Evolutionary conservation across 2,888 invertebrate genomes (phyloP).

Genomic region (Heliconius ismenius): DNA sequence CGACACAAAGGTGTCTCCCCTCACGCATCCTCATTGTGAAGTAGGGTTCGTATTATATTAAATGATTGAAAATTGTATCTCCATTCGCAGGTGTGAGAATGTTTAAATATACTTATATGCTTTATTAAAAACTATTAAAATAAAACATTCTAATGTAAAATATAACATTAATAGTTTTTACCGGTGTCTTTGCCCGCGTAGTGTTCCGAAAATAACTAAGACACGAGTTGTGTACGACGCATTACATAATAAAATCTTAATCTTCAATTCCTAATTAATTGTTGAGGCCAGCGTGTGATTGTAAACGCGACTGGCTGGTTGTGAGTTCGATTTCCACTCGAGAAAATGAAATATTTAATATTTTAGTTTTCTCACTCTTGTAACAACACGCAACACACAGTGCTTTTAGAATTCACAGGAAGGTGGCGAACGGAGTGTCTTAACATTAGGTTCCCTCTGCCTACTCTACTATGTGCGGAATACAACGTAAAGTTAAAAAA

Average conservation of each 20-base stretch:
- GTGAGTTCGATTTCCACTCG: too few species aligned
- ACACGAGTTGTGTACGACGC: too few species aligned
- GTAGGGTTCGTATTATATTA: not conserved
- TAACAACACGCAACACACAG: too few species aligned
- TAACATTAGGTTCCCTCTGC: not conserved
- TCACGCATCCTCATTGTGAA: constrained; percentile 12
- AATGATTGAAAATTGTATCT: not conserved
- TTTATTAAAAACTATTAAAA: not conserved
- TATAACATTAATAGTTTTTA: not conserved
- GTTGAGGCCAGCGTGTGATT: too few species aligned
- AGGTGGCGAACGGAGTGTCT: not conserved
- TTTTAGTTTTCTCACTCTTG: too few species aligned
- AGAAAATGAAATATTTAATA: too few species aligned
- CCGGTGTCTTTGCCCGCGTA: not conserved
- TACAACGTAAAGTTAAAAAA: too few species aligned
- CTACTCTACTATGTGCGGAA: not conserved
- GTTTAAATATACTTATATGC: not conserved
- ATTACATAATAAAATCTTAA: too few species aligned
- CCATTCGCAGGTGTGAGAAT: not conserved
- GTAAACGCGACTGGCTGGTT: too few species aligned
- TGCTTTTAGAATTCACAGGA: too few species aligned
- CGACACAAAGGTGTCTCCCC: constrained; percentile 1
- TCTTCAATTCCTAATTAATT: too few species aligned
- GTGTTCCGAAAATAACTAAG: not conserved
- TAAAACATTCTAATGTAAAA: not conserved